Evolutionary conservation across 2,888 invertebrate species (phyloP), one percentile per base, ranked within the genome.

Genomic region (Diploptera punctata): DNA sequence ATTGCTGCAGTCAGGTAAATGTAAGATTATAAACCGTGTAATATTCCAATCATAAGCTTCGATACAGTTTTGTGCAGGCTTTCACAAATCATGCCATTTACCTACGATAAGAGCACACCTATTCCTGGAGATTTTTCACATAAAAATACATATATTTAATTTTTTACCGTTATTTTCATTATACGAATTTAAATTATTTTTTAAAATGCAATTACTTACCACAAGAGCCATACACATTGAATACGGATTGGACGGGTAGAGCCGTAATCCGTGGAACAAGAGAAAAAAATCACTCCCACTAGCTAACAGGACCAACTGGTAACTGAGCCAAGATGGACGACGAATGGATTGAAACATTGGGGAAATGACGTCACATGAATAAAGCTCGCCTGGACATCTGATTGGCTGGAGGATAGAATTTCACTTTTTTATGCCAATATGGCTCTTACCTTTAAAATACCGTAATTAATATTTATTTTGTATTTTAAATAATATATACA

Each of bases 151-250:
- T n/a, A n/a, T n/a, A n/a, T n/a, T n/a, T n/a, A n/a, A n/a, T n/a
- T n/a, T n/a, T n/a, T n/a, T n/a, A n/a, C n/a, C n/a, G n/a, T n/a
- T n/a, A n/a, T n/a, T n/a, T n/a, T n/a, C n/a, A n/a, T n/a, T n/a
- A n/a, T n/a, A n/a, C n/a, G n/a, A n/a, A n/a, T n/a, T n/a, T n/a
- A n/a, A n/a, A n/a, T n/a, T n/a, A n/a, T n/a, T n/a, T n/a, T n/a
- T n/a, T n/a, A 10, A 33, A 33, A 33, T 33, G 5, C 33, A 33
- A 4, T 5, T 43, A 88, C 91, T 89, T 85, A 92, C 92, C 91
- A 88, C 89, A 90, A 91, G 91, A 91, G 91, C 91, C 91, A 92
- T 92, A 91, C 91, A 92, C 92, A 92, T 92, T 91, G 88, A 89
- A 88, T 88, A 88, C 86, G 86, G 86, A 75, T 75, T 72, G 57